A percentile compares a stretch with the other conserved stretches of the same genome.
phyloP scores from a whole-genome alignment of 2,888 invertebrate genomes.

The Spicauda simplicius region DNA sequence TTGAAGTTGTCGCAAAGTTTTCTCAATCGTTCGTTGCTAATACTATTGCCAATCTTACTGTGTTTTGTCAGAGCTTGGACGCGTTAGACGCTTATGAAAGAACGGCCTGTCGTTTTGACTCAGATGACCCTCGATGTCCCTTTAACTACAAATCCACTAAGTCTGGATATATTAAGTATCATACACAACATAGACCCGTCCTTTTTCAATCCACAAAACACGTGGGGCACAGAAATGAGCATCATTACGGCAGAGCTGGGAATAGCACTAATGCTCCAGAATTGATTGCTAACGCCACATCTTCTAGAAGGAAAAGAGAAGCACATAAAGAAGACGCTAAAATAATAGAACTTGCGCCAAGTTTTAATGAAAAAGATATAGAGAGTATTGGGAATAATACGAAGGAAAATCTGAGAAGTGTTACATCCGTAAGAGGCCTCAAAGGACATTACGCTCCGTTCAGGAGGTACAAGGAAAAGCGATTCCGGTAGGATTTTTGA shows the following conservation, averaged over 20 bases:
- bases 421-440: constrained; percentile 15
- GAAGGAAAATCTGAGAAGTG: constrained; percentile 6
- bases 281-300: neutral
- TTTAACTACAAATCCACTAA: constrained; percentile 53
- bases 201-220: constrained; percentile 53
- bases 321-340: constrained; percentile 16
- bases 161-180: constrained; percentile 49
- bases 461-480: constrained; percentile 18
- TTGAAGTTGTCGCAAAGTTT: constrained; percentile 52
- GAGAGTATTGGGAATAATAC: neutral
- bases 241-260: constrained; percentile 37
- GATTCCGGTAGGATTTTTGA: constrained; percentile 6
- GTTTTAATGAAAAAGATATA: neutral
- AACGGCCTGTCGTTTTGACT: constrained; percentile 41
- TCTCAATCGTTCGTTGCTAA: constrained; percentile 51
- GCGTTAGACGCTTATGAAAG: constrained; percentile 53
- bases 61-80: constrained; percentile 56
- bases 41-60: constrained; percentile 55
- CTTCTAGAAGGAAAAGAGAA: constrained; percentile 33
- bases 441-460: constrained; percentile 35
- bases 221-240: constrained; percentile 13
- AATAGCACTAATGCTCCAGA: constrained; percentile 34
- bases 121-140: constrained; percentile 42
- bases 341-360: neutral
- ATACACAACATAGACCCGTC: constrained; percentile 58